Conservation (phyloP, 1,140 invertebrate species). For the Ceratosolen fusciceps region DNA sequence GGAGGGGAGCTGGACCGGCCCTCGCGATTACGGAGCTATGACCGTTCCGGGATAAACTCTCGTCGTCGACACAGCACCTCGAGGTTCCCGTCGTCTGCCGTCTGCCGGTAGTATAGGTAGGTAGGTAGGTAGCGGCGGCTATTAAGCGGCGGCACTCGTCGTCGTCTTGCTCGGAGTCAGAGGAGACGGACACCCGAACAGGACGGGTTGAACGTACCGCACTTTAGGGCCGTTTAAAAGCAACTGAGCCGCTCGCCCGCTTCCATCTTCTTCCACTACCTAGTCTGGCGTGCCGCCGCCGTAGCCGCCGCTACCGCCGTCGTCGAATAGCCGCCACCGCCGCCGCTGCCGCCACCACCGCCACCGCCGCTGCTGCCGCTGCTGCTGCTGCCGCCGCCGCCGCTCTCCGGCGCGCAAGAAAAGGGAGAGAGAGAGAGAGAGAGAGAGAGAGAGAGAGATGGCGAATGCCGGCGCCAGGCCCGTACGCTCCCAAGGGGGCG, state of each 20-base stretch:
- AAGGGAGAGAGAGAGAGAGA: slow-evolving; percentile 19
- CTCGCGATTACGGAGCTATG: no score
- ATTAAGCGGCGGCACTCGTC: no score
- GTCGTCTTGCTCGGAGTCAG: no score
- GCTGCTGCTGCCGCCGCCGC: slow-evolving; percentile 20
- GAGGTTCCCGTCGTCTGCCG: neutral
- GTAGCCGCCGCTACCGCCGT: slow-evolving; percentile 34
- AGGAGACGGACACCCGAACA: neutral
- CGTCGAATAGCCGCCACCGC: neutral
- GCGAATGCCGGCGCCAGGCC: slow-evolving; percentile 52
- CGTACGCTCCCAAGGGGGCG: slow-evolving; percentile 42
- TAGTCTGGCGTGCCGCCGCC: slow-evolving; percentile 26
- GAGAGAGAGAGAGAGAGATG: no score
- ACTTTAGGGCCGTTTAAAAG: slow-evolving; percentile 54
- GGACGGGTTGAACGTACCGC: neutral
- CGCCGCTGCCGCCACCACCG: slow-evolving; percentile 19
- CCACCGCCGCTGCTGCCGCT: slow-evolving; percentile 19
- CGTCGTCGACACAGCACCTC: no score
- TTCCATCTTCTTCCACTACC: slow-evolving; percentile 54
- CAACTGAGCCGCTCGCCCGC: slow-evolving; percentile 55
- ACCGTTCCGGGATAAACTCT: no score
- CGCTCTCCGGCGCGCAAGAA: neutral
- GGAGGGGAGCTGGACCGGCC: no score
- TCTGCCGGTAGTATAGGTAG: no score
- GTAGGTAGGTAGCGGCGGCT: no score